Conservation (phyloP, 2,797 vertebrate species). For the Margarornis squamiger region DNA sequence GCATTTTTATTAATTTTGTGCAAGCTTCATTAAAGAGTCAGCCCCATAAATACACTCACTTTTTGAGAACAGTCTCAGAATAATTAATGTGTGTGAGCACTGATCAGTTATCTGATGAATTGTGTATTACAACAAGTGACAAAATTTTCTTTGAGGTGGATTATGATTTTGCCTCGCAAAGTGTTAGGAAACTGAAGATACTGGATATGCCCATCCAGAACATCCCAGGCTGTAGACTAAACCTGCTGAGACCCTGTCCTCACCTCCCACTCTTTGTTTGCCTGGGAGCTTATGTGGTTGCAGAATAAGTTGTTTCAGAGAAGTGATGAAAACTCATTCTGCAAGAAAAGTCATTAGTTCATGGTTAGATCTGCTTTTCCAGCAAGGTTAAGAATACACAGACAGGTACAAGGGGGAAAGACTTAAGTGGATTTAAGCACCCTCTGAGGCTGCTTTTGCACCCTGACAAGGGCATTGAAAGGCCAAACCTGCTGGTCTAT, state of each 20-base stretch:
- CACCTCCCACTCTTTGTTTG: not conserved
- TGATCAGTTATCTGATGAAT: slow-evolving; percentile 31
- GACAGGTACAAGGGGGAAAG: not conserved
- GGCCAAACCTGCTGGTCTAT: not conserved
- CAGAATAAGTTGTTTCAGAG: not conserved
- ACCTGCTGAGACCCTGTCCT: not conserved
- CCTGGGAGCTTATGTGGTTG: not conserved
- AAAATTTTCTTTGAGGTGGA: slow-evolving; percentile 8
- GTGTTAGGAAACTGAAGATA: not conserved
- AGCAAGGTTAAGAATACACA: not conserved
- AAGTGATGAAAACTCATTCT: not conserved
- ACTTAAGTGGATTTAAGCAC: not conserved
- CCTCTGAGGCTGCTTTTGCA: not conserved
- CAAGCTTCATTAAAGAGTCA: not conserved
- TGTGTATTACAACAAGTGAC: slow-evolving; percentile 21
- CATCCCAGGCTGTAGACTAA: not conserved
- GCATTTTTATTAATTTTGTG: not conserved
- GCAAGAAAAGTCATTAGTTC: not conserved
- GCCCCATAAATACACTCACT: not conserved
- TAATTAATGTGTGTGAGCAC: slow-evolving; percentile 16
- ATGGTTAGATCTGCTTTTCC: not conserved
- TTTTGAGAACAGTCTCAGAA: not conserved
- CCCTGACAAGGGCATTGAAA: not conserved
- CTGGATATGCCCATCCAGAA: not conserved
- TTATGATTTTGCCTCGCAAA: not conserved